phyloP scores from a whole-genome alignment of 2,113 vertebrate genomes.

The Anolis carolinensis region DNA sequence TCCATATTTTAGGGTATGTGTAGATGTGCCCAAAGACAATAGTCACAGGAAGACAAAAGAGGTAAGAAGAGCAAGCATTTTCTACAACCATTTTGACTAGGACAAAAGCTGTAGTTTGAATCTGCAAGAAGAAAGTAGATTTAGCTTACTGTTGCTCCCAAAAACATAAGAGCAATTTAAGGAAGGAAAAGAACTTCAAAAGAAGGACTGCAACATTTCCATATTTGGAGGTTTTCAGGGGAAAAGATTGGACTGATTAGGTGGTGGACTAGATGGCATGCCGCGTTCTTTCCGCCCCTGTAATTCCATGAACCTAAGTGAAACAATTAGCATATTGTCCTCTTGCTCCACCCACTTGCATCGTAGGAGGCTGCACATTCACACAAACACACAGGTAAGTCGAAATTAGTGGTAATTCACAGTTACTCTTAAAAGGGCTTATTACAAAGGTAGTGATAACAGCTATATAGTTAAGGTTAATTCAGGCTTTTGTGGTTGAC shows the following conservation, averaged over 20 bases:
- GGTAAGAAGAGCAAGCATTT: background rate
- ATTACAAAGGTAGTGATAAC: conserved; percentile 31
- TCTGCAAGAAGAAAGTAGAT: background rate
- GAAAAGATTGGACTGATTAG: background rate
- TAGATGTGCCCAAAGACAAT: too few relatives aligned
- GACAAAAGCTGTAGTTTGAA: background rate
- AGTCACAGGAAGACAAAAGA: background rate
- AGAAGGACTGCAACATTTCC: conserved; percentile 15
- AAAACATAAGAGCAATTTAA: background rate
- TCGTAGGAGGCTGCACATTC: conserved; percentile 31
- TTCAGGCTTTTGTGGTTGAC: conserved; percentile 50
- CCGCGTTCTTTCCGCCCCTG: conserved; percentile 17
- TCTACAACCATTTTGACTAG: background rate
- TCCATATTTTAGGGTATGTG: too few relatives aligned
- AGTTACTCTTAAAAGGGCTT: conserved; percentile 39
- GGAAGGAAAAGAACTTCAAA: background rate
- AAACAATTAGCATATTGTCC: conserved; percentile 45
- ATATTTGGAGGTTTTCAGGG: conserved; percentile 33
- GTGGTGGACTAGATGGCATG: conserved; percentile 20
- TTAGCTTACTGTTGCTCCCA: background rate
- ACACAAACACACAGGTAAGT: conserved; percentile 31
- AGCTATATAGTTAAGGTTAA: conserved; percentile 49
- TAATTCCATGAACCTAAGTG: conserved; percentile 30
- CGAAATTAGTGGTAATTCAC: conserved; percentile 33
- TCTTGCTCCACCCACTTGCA: conserved; percentile 22